A percentile compares a stretch with the other conserved stretches of the same genome.
Conservation (phyloP, 2,888 invertebrate species). For the Danaus chrysippus region DNA sequence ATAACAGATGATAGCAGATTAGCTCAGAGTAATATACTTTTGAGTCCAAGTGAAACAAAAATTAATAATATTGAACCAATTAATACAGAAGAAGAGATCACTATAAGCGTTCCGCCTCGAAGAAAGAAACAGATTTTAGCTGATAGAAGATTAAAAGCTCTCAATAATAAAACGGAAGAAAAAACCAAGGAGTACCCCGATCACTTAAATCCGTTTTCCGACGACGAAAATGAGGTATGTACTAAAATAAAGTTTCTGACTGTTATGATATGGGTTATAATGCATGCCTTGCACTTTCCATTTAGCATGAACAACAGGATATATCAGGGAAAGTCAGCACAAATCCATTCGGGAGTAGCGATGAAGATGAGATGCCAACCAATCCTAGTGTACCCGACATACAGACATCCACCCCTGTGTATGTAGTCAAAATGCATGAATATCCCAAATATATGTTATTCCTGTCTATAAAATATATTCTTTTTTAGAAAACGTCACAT, state of each 20-base stretch:
- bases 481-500: conserved; percentile 67
- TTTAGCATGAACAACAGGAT: conserved; percentile 36
- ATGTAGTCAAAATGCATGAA: conserved; percentile 34
- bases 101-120: conserved; percentile 68
- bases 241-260: background rate
- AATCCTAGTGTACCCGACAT: conserved; percentile 39
- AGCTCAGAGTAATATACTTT: conserved; percentile 48
- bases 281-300: conserved; percentile 27
- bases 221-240: conserved; percentile 77
- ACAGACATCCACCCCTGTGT: conserved; percentile 52
- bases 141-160: conserved; percentile 40
- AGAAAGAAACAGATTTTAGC: conserved; percentile 52
- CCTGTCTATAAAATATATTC: conserved; percentile 23
- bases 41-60: conserved; percentile 32
- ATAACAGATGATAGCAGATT: conserved; percentile 66
- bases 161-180: conserved; percentile 20
- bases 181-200: conserved; percentile 81
- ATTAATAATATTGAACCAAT: conserved; percentile 35
- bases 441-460: background rate
- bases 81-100: conserved; percentile 48
- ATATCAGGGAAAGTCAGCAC: conserved; percentile 59
- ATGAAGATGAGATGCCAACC: conserved; percentile 72
- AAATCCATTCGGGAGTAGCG: conserved; percentile 85
- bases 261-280: conserved; percentile 18
- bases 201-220: conserved; percentile 90